These are phyloP conservation scores for Tethea ocularis DNA, from an alignment of 2,888 invertebrate genomes.

Conservation along the genomic window DNA sequence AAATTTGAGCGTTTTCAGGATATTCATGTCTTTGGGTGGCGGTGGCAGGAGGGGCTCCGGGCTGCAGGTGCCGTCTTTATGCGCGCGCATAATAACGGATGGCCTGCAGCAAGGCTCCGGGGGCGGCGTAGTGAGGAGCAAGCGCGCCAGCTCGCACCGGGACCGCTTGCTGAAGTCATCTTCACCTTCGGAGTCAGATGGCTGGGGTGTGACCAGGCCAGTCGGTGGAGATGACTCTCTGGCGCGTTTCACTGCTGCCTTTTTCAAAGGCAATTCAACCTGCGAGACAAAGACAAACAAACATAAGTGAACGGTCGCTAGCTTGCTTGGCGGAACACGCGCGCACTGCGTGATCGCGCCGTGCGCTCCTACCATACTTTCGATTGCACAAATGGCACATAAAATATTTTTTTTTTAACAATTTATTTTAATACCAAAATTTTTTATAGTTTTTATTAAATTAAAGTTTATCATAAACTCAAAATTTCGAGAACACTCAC, in stretches of 20 bases:
- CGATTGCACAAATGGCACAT: constrained; percentile 66
- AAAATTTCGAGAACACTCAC: constrained; percentile 66
- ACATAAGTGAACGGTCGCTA: constrained; percentile 75
- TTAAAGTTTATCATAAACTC: constrained; percentile 21
- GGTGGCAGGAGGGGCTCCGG: constrained; percentile 63
- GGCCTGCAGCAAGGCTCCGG: constrained; percentile 80
- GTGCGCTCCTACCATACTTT: constrained; percentile 56
- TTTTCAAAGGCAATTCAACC: constrained; percentile 74
- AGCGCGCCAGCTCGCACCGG: constrained; percentile 80
- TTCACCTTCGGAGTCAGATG: constrained; percentile 93
- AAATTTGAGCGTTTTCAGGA: constrained; percentile 87
- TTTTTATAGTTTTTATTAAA: constrained; percentile 20
- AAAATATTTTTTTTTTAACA: constrained; percentile 30
- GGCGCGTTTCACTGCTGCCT: constrained; percentile 67
- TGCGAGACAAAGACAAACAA: constrained; percentile 71
- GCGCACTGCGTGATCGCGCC: constrained; percentile 71
- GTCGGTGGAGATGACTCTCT: constrained; percentile 62
- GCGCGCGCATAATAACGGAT: constrained; percentile 94
- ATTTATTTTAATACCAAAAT: constrained; percentile 19
- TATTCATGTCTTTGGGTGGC: constrained; percentile 78
- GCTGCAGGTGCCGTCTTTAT: constrained; percentile 90
- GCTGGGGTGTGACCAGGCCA: constrained; percentile 90
- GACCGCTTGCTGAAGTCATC: constrained; percentile 76
- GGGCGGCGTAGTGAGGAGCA: constrained; percentile 83
- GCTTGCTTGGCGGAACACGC: constrained; percentile 59